A percentile compares a stretch with the other conserved stretches of the same genome.
Evolutionary conservation across 2,888 invertebrate species (phyloP).

Genomic region (Ophioninae sp.): DNA sequence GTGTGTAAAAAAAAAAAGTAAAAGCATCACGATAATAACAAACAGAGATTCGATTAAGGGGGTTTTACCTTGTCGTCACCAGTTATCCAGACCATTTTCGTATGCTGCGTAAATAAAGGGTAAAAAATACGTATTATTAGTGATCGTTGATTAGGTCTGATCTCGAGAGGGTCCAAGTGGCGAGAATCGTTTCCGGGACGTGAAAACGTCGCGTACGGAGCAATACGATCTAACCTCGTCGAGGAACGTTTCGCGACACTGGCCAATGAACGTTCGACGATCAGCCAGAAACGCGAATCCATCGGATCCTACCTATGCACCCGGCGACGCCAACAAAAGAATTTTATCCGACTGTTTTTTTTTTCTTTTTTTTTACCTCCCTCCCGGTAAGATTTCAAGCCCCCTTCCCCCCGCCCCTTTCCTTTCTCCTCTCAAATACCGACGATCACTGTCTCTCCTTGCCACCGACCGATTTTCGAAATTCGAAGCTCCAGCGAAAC

Average conservation of each 20-base stretch:
- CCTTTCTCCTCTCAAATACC: neutral
- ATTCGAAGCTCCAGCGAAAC: neutral
- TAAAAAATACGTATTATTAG: slow-evolving; percentile 76
- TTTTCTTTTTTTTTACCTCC: neutral
- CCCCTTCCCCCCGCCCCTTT: neutral
- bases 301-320: slow-evolving; percentile 27
- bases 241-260: slow-evolving; percentile 30
- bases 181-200: slow-evolving; percentile 31
- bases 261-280: slow-evolving; percentile 48
- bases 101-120: slow-evolving; percentile 79
- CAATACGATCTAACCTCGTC: slow-evolving; percentile 18
- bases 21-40: slow-evolving; percentile 49
- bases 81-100: slow-evolving; percentile 80
- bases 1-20: slow-evolving; percentile 26
- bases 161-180: neutral
- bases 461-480: neutral
- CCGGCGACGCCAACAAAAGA: slow-evolving; percentile 43
- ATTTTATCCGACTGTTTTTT: slow-evolving; percentile 13
- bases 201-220: slow-evolving; percentile 37
- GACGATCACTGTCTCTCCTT: neutral
- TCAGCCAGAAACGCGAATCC: slow-evolving; percentile 50
- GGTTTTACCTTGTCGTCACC: slow-evolving; percentile 78
- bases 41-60: slow-evolving; percentile 40
- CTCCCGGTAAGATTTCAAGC: neutral
- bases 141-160: slow-evolving; percentile 51